Conservation (phyloP, 2,888 invertebrate genomes). For the Ommatoiulus sabulosus region DNA sequence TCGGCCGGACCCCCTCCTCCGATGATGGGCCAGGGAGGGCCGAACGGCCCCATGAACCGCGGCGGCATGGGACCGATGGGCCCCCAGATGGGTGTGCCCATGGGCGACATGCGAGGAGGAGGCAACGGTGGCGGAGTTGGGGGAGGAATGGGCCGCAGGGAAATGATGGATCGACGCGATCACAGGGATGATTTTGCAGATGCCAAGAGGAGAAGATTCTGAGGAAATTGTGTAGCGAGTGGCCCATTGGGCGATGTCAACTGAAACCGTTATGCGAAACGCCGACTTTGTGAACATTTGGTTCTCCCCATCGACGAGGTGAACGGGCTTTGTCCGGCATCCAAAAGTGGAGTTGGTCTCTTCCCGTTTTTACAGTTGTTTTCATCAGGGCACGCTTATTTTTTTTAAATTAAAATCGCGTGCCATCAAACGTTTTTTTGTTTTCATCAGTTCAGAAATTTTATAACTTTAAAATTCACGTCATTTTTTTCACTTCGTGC, state of each 20-base stretch:
- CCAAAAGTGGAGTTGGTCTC: too few relatives aligned
- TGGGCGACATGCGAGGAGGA: constrained; percentile 58
- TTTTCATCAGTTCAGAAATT: too few relatives aligned
- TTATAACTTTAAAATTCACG: too few relatives aligned
- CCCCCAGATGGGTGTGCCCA: constrained; percentile 55
- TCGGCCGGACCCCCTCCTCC: constrained; percentile 39
- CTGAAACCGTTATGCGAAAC: background rate
- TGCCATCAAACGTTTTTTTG: too few relatives aligned
- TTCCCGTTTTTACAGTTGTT: too few relatives aligned
- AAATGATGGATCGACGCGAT: constrained; percentile 60
- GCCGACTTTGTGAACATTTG: background rate
- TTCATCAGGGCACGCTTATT: too few relatives aligned
- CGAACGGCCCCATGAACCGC: constrained; percentile 51
- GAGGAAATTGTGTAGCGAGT: background rate
- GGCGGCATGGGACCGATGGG: constrained; percentile 55
- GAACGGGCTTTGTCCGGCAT: too few relatives aligned
- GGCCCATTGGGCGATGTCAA: background rate
- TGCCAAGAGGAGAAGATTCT: constrained; percentile 57
- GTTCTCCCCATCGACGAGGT: background rate
- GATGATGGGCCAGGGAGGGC: constrained; percentile 55
- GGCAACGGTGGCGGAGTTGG: constrained; percentile 54
- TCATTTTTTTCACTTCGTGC: too few relatives aligned
- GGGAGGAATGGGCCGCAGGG: constrained; percentile 59
- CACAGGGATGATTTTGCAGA: constrained; percentile 60
- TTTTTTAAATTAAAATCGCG: too few relatives aligned